Evolutionary conservation across 2,797 vertebrate species (phyloP), one percentile per base, ranked within the genome.

Genomic region (Cirrhinus molitorella): DNA sequence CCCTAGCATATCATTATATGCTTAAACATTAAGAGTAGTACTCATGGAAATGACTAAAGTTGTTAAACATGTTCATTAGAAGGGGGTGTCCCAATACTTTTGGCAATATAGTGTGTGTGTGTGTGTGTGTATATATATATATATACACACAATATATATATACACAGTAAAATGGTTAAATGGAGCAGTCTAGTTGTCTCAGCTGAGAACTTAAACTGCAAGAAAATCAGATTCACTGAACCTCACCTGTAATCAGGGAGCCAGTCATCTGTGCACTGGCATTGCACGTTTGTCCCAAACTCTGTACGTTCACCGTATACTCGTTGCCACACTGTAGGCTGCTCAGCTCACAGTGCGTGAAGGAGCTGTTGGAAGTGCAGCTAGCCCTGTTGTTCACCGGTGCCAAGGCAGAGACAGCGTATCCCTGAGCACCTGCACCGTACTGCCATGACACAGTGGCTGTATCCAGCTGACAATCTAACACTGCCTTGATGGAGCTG

Each of bases 231-330:
- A 40, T 59, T 76, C 0, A 10, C 23, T 45, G 19, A 63, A 19
- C 17, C 83, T 78, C 90, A 95, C 95, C 93, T 89, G 94, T 93
- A 66, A 76, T 87, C 77, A 95, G 87, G 55, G 88, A 75, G 87
- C 87, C 88, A 16, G 87, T 67, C 93, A 92, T 92, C n/a, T 87
- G 85, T 71, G 86, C 89, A 0, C 86, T 91, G 84, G 68, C 90
- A 88, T 92, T 93, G 84, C 94, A 95, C 1, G 45, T 86, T 2
- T 88, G 76, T 85, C 91, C 92, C 5, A 85, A 5, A 28, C 91
- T 89, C n/a, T 17, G 85, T 31, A 95, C 91, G 0, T 87, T 87
- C 53, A 95, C 85, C 0, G 77, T 90, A 84, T 95, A 95, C 4
- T 86, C 37, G 84, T 91, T 88, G 21, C 94, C 93, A 21, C 95